A percentile compares a stretch with the other conserved stretches of the same genome.
Conservation (phyloP, 2,113 vertebrate genomes). For the Paraplagusia blochii region DNA sequence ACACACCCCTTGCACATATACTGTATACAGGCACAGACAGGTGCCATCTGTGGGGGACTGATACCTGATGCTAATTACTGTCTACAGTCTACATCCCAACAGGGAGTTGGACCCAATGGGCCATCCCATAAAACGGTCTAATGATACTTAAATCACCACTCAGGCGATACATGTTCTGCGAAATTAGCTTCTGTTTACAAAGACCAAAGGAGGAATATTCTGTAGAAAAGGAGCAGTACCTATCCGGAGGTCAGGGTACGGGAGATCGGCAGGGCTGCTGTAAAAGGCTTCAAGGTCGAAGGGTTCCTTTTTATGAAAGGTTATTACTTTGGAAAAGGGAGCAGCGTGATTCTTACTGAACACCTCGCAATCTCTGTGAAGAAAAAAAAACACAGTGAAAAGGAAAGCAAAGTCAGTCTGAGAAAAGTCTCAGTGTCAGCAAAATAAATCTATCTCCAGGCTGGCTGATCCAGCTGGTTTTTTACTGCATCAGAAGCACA, state of each 20-base stretch:
- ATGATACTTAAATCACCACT: background rate
- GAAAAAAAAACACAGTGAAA: background rate
- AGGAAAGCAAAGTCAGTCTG: constrained; percentile 20
- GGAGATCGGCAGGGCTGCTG: constrained; percentile 86
- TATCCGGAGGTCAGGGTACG: constrained; percentile 91
- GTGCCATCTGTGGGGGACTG: constrained; percentile 10
- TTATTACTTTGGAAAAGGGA: constrained; percentile 96
- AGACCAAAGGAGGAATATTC: background rate
- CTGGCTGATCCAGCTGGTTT: background rate
- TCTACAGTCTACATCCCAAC: constrained; percentile 10
- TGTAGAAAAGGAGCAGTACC: constrained; percentile 68
- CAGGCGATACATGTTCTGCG: background rate
- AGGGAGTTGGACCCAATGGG: constrained; percentile 9
- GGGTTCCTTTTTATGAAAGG: constrained; percentile 95
- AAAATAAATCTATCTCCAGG: background rate
- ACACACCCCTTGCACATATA: background rate
- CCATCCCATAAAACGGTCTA: constrained; percentile 5
- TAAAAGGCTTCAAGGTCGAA: constrained; percentile 94
- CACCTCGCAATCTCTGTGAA: constrained; percentile 89
- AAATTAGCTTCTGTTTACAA: background rate
- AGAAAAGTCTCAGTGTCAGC: constrained; percentile 13
- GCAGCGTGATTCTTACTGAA: constrained; percentile 91
- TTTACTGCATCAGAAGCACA: background rate
- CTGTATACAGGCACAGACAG: background rate
- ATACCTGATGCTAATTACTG: constrained; percentile 37